Evolutionary conservation across 2,113 vertebrate species (phyloP), one percentile per base, ranked within the genome.

Genomic region (Corythornis cristatus): DNA sequence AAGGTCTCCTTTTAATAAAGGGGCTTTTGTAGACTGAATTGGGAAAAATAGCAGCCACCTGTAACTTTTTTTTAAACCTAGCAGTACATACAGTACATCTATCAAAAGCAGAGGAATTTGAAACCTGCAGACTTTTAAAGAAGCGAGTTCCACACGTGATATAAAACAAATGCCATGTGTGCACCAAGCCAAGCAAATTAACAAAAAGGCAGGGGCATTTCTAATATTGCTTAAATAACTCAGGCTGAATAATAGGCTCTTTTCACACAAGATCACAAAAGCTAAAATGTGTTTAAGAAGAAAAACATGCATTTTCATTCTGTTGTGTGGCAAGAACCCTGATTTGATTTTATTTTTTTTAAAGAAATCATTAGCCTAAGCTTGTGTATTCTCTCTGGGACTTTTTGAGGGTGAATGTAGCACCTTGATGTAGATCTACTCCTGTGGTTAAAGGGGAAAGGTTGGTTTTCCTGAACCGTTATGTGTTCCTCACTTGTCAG

Each of bases 21-120:
- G 64, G 88, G 85, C 93, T 97, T 97, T 98, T 98, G 97, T 98
- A 91, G 89, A 72, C 95, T 50, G 96, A 95, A 97, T 92, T 89
- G 95, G 93, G 90, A 93, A 97, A 95, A 96, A 96, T 88, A 95
- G 93, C 83, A 97, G 86, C 83, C 96, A 97, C 95, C 96, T 97
- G 95, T 95, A 97, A 95, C 88, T 95, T 95, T 96, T 96, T 95
- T 88, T 20, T 31, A 11, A 88, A 88, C 91, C 61, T 91, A 98
- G 94, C 83, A 97, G 94, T 91, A 95, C 89, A 64, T 96, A 94
- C 76, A 91, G 93, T 97, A 96, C 94, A 92, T 95, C 95, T 93
- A 96, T 92, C 97, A 95, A 97, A 96, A 97, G 87, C 0, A 0
- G 80, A 94, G 92, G 95, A 96, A 98, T 96, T 97, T 95, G 94